Conservation (phyloP, 2,888 invertebrate species). For the Sarcophaga caerulescens region DNA sequence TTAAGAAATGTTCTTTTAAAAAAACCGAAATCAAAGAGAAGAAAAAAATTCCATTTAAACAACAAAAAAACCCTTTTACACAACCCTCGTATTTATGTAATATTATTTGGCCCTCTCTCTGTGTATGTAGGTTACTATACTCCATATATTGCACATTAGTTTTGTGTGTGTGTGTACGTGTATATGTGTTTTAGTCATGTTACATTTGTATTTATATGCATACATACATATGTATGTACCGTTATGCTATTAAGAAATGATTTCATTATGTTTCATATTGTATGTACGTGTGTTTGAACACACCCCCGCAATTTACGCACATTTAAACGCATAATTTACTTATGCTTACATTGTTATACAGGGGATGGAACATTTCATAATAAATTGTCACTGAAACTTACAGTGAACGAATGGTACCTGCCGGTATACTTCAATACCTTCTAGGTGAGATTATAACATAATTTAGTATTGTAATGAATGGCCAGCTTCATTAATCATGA, state of each 20-base stretch:
- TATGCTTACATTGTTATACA: not conserved
- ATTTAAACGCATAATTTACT: not conserved
- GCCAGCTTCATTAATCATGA: no score
- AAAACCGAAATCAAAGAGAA: not conserved
- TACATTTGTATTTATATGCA: constrained; percentile 4
- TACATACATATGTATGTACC: not conserved
- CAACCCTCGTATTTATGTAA: constrained; percentile 6
- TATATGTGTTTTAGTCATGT: constrained; percentile 14
- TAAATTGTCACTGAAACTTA: not conserved
- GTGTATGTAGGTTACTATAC: not conserved
- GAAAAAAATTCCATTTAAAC: not conserved
- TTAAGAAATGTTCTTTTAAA: not conserved
- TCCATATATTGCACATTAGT: not conserved
- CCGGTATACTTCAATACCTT: not conserved
- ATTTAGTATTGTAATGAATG: no score
- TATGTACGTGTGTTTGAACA: not conserved
- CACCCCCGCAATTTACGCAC: not conserved
- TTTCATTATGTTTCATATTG: constrained; percentile 38
- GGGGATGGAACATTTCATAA: not conserved
- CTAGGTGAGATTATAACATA: not conserved
- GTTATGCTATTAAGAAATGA: constrained; percentile 45
- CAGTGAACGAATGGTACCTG: not conserved
- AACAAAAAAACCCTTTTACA: not conserved
- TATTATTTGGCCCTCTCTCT: not conserved
- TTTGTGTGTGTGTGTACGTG: not conserved